phyloP scores from a whole-genome alignment of 2,888 invertebrate genomes.

The Lutraria lutraria region DNA sequence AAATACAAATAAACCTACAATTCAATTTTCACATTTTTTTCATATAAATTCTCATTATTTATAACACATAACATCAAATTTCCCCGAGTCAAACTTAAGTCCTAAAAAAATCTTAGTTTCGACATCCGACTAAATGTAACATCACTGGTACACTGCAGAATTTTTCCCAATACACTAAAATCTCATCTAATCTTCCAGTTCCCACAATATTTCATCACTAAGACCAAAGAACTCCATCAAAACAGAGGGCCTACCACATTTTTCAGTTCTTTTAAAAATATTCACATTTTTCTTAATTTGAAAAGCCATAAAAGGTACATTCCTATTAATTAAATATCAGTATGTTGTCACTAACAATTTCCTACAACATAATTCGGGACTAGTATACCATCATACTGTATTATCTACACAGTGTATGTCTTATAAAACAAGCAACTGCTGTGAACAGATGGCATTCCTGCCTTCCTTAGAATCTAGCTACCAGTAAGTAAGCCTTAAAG shows the following conservation, averaged over 20 bases:
- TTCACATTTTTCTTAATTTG: slow-evolving; percentile 34
- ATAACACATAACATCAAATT: no score
- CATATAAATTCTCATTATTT: no score
- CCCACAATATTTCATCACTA: not conserved
- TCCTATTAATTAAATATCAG: slow-evolving; percentile 13
- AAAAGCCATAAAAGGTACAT: slow-evolving; percentile 38
- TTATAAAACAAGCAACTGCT: slow-evolving; percentile 1
- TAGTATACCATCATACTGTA: not conserved
- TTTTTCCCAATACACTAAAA: not conserved
- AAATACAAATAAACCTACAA: no score
- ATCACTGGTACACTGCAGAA: no score
- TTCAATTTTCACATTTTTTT: no score
- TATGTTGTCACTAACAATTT: slow-evolving; percentile 17
- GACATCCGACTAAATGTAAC: no score
- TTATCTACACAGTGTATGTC: not conserved
- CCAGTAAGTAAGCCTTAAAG: no score
- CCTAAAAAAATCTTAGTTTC: no score
- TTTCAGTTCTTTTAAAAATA: slow-evolving; percentile 4
- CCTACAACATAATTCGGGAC: not conserved
- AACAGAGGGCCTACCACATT: not conserved
- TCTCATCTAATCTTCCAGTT: not conserved
- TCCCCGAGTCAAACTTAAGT: no score
- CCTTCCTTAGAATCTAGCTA: not conserved
- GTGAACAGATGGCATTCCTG: slow-evolving; percentile 2
- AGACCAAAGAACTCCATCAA: not conserved